A percentile compares a stretch with the other conserved stretches of the same genome.
phyloP scores from a whole-genome alignment of 2,113 vertebrate genomes.

The Meriones unguiculatus region DNA sequence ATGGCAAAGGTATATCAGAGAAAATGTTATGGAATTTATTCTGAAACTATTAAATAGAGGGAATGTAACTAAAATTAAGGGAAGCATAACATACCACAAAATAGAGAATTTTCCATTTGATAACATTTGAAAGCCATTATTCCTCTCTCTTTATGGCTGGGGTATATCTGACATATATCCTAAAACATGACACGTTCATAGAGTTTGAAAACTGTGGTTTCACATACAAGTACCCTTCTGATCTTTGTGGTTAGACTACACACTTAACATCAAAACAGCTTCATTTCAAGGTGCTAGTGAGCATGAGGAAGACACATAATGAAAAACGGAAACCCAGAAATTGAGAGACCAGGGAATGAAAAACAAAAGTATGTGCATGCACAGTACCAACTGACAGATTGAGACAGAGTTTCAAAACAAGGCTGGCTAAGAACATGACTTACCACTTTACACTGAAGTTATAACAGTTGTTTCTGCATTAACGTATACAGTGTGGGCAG shows the following conservation, averaged over 20 bases:
- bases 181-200: neutral
- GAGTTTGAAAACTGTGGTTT: neutral
- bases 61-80: neutral
- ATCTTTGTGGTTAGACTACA: neutral
- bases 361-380: neutral
- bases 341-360: neutral
- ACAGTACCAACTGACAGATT: neutral
- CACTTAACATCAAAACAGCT: neutral
- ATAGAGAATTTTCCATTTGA: neutral
- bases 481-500: too few species aligned
- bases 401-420: neutral
- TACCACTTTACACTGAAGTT: too few species aligned
- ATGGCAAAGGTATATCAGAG: neutral
- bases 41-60: neutral
- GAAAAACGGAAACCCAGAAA: neutral
- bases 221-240: neutral
- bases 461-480: neutral
- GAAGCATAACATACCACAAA: neutral
- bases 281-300: neutral
- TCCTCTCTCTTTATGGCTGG: neutral
- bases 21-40: neutral
- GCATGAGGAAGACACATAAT: neutral
- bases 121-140: neutral
- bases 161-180: neutral
- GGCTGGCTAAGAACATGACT: too few species aligned